Evolutionary conservation across 37 sponge, comb jelly and placozoan genomes (phyloP).

Genomic region (Hexactinellida sp.): DNA sequence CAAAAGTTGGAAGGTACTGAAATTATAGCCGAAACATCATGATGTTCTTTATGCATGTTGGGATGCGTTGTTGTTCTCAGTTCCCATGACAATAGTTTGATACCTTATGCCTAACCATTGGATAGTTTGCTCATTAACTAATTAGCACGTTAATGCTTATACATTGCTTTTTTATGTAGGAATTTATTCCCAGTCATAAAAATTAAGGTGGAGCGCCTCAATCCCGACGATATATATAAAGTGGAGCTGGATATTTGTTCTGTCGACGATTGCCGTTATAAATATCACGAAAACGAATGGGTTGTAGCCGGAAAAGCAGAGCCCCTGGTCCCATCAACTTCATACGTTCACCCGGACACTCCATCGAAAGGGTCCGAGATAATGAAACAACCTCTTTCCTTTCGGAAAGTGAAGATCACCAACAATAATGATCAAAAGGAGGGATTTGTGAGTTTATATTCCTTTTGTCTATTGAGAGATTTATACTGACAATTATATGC

Average conservation of each 20-base stretch:
- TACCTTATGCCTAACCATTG: neutral
- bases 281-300: conserved; percentile 21
- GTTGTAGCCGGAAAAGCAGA: conserved; percentile 19
- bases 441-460: neutral
- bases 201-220: neutral
- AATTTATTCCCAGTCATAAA: neutral
- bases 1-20: conserved; percentile 2
- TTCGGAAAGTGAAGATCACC: conserved; percentile 19
- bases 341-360: conserved; percentile 15
- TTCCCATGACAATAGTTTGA: neutral
- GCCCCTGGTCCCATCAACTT: neutral
- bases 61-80: neutral
- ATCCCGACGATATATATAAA: conserved; percentile 14
- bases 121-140: neutral
- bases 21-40: neutral
- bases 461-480: neutral
- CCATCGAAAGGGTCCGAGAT: neutral
- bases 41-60: neutral
- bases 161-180: neutral
- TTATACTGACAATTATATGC: neutral
- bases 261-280: conserved; percentile 18
- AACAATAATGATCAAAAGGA: conserved; percentile 2
- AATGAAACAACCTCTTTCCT: conserved; percentile 10
- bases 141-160: neutral
- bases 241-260: neutral